Evolutionary conservation across 2,888 invertebrate genomes (phyloP).

Genomic region (Eupithecia pulchellata): DNA sequence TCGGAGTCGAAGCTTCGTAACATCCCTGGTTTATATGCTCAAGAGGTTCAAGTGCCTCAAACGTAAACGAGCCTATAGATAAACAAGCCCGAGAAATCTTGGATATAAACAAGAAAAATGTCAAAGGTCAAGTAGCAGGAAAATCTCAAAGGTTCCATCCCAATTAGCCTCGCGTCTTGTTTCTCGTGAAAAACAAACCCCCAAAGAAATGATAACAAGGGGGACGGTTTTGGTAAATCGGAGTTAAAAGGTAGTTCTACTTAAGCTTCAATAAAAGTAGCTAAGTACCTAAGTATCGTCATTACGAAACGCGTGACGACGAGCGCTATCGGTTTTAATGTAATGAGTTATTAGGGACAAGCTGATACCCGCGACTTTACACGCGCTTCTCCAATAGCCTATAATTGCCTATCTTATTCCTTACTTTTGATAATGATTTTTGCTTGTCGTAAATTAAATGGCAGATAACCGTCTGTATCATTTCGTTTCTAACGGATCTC

Average conservation of each 20-base stretch:
- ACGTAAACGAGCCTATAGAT: background rate
- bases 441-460: too few species aligned
- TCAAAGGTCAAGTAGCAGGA: background rate
- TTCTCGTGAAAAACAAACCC: constrained; percentile 3
- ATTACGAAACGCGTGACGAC: background rate
- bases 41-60: too few species aligned
- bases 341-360: background rate
- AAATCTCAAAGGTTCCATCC: background rate
- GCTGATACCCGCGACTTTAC: background rate
- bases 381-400: background rate
- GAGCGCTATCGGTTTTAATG: background rate
- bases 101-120: background rate
- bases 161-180: constrained; percentile 6
- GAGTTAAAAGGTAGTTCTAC: background rate
- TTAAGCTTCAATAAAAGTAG: background rate
- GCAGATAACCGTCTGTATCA: too few species aligned
- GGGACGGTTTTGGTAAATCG: background rate
- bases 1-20: too few species aligned
- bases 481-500: too few species aligned
- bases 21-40: too few species aligned
- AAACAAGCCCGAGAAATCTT: background rate
- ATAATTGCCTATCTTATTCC: too few species aligned
- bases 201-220: constrained; percentile 4
- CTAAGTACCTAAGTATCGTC: background rate
- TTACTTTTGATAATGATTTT: too few species aligned